phyloP scores from a whole-genome alignment of 2,113 vertebrate species.

The Oreochromis tanganicae region DNA sequence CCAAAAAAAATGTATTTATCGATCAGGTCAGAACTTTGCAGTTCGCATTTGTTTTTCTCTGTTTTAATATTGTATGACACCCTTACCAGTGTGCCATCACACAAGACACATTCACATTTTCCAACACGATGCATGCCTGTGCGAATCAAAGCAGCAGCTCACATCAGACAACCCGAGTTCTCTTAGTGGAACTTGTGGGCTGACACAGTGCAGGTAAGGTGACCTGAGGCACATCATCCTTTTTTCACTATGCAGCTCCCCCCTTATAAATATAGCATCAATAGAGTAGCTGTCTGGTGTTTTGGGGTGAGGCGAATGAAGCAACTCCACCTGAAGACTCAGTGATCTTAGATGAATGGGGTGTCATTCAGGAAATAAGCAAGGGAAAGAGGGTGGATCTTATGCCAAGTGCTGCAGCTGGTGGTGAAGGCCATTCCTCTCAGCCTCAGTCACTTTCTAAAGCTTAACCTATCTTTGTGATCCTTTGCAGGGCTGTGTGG shows the following conservation, averaged over 20 bases:
- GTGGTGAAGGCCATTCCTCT: conserved; percentile 26
- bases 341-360: conserved; percentile 59
- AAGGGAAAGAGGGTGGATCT: conserved; percentile 35
- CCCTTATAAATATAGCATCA: conserved; percentile 71
- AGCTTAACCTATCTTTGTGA: conserved; percentile 19
- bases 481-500: conserved; percentile 2
- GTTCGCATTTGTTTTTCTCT: background rate
- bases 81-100: background rate
- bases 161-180: conserved; percentile 5
- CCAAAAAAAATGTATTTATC: background rate
- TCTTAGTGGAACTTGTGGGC: conserved; percentile 1
- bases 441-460: conserved; percentile 38
- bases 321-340: conserved; percentile 49
- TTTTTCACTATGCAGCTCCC: conserved; percentile 35
- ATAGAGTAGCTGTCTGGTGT: conserved; percentile 45
- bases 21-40: background rate
- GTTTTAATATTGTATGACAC: background rate
- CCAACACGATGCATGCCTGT: background rate
- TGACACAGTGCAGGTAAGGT: conserved; percentile 37
- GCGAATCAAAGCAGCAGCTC: conserved; percentile 11
- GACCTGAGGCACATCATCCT: conserved; percentile 37
- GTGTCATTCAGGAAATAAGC: conserved; percentile 50
- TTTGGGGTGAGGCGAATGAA: conserved; percentile 54
- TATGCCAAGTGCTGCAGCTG: conserved; percentile 43
- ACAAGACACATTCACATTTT: background rate